phyloP scores from a whole-genome alignment of 1,140 invertebrate genomes.

The Lineus longissimus region DNA sequence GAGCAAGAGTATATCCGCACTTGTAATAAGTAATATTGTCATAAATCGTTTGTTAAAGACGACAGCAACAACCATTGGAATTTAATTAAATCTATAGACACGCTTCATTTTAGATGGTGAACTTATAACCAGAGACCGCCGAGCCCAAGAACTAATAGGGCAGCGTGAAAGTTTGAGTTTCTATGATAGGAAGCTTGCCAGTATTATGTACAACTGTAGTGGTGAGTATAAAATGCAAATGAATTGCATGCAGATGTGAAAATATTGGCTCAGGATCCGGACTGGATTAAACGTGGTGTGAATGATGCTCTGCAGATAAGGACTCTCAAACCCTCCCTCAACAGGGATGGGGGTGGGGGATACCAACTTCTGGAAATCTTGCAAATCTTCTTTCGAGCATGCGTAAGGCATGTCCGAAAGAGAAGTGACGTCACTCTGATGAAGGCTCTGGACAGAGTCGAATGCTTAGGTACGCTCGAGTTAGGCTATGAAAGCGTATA shows the following conservation, averaged over 20 bases:
- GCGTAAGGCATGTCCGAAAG: too few relatives aligned
- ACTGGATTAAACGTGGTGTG: background rate
- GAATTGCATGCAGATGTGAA: background rate
- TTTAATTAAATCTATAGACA: too few relatives aligned
- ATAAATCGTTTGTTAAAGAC: too few relatives aligned
- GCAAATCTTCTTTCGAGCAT: too few relatives aligned
- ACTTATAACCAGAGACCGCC: constrained; percentile 23
- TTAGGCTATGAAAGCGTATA: too few relatives aligned
- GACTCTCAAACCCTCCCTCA: too few relatives aligned
- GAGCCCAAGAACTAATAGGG: constrained; percentile 25
- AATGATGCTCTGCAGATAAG: background rate
- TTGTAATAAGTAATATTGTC: too few relatives aligned
- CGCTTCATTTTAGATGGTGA: background rate
- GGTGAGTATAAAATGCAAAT: constrained; percentile 16
- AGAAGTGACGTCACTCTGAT: too few relatives aligned
- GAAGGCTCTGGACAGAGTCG: too few relatives aligned
- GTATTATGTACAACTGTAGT: constrained; percentile 33
- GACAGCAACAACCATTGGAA: too few relatives aligned
- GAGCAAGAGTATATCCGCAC: too few relatives aligned
- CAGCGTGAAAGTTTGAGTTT: constrained; percentile 27
- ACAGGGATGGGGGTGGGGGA: background rate
- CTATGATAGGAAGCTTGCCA: constrained; percentile 32
- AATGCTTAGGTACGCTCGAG: too few relatives aligned
- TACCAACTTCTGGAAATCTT: background rate
- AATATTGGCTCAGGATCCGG: background rate